phyloP scores from a whole-genome alignment of 2,888 invertebrate species.

The Argynnis bischoffii region DNA sequence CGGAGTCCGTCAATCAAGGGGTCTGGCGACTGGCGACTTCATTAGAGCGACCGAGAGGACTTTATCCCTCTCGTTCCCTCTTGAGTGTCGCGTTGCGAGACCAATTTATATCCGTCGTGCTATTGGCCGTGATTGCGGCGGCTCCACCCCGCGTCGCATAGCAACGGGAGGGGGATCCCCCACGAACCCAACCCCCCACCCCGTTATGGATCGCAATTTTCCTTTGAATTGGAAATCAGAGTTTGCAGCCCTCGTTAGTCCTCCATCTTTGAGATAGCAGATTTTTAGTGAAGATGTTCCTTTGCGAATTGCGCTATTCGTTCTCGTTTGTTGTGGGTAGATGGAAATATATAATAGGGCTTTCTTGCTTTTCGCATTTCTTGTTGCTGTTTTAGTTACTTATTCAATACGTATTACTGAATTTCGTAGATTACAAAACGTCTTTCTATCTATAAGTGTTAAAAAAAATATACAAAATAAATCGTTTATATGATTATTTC shows the following conservation, averaged over 20 bases:
- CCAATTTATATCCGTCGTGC: slow-evolving; percentile 83
- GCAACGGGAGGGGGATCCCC: slow-evolving; percentile 80
- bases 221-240: slow-evolving; percentile 84
- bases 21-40: slow-evolving; percentile 73
- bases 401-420: not conserved
- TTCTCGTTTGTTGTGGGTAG: slow-evolving; percentile 17
- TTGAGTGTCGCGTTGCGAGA: slow-evolving; percentile 75
- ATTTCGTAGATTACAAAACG: too few relatives aligned
- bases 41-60: slow-evolving; percentile 69
- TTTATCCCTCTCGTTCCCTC: slow-evolving; percentile 59
- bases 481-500: too few relatives aligned
- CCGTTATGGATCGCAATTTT: slow-evolving; percentile 82
- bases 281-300: slow-evolving; percentile 78
- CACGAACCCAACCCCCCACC: slow-evolving; percentile 56
- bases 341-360: not conserved
- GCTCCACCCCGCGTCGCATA: slow-evolving; percentile 85
- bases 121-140: slow-evolving; percentile 83
- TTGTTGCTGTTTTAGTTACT: not conserved
- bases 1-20: slow-evolving; percentile 76
- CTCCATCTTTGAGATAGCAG: slow-evolving; percentile 78
- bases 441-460: too few relatives aligned
- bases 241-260: slow-evolving; percentile 78
- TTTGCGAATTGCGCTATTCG: slow-evolving; percentile 43
- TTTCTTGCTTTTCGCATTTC: not conserved
- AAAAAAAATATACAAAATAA: too few relatives aligned